Conservation (phyloP, 1,140 invertebrate species). For the Bombus balteatus region DNA sequence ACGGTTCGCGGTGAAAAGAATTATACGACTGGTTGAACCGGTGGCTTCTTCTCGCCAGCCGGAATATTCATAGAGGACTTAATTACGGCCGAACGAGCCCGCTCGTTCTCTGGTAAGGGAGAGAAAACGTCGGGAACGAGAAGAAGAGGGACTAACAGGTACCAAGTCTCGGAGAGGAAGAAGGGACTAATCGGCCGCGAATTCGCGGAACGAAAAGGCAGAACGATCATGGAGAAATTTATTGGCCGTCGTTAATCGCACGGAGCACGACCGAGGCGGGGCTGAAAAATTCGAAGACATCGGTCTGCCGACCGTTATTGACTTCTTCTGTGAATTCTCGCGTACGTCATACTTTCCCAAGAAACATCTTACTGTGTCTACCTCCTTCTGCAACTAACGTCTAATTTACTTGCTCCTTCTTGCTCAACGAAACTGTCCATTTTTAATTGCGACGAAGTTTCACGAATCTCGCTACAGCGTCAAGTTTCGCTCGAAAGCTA, state of each 20-base stretch:
- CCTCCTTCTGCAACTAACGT: background rate
- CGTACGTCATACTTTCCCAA: background rate
- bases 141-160: background rate
- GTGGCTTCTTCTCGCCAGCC: conserved; percentile 7
- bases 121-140: background rate
- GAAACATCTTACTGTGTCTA: background rate
- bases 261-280: conserved; percentile 54
- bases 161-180: background rate
- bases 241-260: conserved; percentile 59
- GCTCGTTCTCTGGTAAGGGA: background rate
- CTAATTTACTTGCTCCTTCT: background rate
- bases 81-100: conserved; percentile 46
- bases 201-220: conserved; percentile 48
- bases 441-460: background rate
- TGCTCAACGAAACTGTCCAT: background rate
- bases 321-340: background rate
- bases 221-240: conserved; percentile 63
- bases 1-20: conserved; percentile 29
- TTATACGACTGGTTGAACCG: conserved; percentile 37
- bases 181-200: conserved; percentile 42
- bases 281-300: conserved; percentile 45
- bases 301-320: conserved; percentile 39
- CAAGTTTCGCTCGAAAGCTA: background rate
- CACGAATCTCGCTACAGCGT: background rate
- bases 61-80: conserved; percentile 54